Percentiles rank a stretch among this genome's conserved stretches.
phyloP scores from a whole-genome alignment of 37 sponge, comb jelly and placozoan genomes.

The Beroe ovata region DNA sequence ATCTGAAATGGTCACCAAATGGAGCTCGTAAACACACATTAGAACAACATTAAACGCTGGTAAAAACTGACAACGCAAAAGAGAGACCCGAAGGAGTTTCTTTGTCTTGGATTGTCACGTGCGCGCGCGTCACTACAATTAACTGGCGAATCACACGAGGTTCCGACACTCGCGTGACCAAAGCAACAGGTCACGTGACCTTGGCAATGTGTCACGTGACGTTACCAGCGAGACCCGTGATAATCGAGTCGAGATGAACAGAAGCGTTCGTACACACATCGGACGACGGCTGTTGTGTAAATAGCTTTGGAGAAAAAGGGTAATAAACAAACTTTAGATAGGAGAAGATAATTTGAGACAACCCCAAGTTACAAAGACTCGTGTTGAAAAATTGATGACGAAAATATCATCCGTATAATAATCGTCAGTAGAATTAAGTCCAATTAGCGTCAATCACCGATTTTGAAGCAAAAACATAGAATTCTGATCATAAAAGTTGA shows the following conservation, averaged over 20 bases:
- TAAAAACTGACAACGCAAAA: slow-evolving; percentile 11
- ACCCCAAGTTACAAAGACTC: too few species aligned
- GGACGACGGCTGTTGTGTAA: not conserved
- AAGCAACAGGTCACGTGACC: too few species aligned
- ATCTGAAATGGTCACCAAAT: too few species aligned
- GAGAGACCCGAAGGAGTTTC: not conserved
- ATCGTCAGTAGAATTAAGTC: too few species aligned
- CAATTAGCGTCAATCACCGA: too few species aligned
- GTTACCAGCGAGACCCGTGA: not conserved
- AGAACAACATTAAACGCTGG: slow-evolving; percentile 54
- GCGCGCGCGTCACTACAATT: not conserved
- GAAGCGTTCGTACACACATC: not conserved
- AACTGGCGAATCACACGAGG: slow-evolving; percentile 13
- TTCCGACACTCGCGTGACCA: not conserved
- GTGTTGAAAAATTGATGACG: too few species aligned
- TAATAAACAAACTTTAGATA: too few species aligned
- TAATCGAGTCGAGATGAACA: not conserved
- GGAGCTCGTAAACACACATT: too few species aligned
- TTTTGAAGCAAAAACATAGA: too few species aligned
- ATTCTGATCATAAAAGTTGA: too few species aligned
- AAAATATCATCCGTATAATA: too few species aligned
- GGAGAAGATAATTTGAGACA: too few species aligned
- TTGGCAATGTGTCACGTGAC: not conserved
- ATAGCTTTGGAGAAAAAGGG: not conserved
- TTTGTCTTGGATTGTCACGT: not conserved